Base-by-base conservation (phyloP, 2,113 vertebrate species). In the Prietella phreatophila region DNA sequence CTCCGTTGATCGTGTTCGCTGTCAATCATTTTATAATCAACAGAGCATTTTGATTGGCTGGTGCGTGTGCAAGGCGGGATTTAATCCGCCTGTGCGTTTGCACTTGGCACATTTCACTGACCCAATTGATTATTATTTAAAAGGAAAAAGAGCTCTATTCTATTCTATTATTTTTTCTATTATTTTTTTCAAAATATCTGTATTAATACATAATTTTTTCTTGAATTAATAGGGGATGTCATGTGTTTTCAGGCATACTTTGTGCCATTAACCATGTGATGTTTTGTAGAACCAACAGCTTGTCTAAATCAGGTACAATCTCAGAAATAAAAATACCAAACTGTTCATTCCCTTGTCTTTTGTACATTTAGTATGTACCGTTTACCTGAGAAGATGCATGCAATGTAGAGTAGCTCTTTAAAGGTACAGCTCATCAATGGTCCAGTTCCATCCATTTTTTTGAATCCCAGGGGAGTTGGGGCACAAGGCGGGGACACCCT, bases 1-100 rank as follows among this genome's bases (percentile, higher is more conserved):
- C 27, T 56, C 60, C 60, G 91, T 90, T 90, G 86, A n/a, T 39
- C n/a, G 30, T 3, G 33, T 36, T 60, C 0, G 25, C 56, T 82
- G 80, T 88, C 86, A 85, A 84, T 91, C 91, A 91, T 42, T 73
- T 79, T 15, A 81, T 25, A 65, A 80, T 33, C 69, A 8, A 67
- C 7, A 79, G 6, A 20, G 20, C 2, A 7, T 60, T 87, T 71
- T 69, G 56, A 89, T 92, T 87, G 90, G 88, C 4, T 53, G 30
- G 3, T 56, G 33, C 2, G 36, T 58, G 30, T 86, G 14, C 11
- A 82, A 47, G 79, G 73, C 27, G 75, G 76, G 65, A 65, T 25
- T 27, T 61, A 82, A 61, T 6, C 0, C 13, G 17, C 9, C 30
- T 39, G 22, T 39, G n/a, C 3, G 2, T 60, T 60, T 82, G 30